phyloP scores from a whole-genome alignment of 2,113 vertebrate genomes.

The Trematomus loennbergii region DNA sequence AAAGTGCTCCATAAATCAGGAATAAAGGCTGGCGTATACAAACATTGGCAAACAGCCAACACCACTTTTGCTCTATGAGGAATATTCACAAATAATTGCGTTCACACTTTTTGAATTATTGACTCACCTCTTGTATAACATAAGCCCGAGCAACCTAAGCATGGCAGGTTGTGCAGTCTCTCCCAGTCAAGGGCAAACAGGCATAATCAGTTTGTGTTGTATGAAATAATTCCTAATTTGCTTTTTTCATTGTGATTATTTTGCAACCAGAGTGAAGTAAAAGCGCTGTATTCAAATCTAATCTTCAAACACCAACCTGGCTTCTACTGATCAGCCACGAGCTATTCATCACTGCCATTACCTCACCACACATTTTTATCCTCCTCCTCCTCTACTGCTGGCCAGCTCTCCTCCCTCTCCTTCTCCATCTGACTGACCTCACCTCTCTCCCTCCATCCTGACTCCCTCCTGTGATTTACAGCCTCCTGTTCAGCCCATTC shows the following conservation, averaged over 20 bases:
- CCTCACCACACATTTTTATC: constrained; percentile 80
- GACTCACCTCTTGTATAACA: constrained; percentile 39
- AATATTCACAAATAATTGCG: constrained; percentile 23
- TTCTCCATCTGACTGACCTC: constrained; percentile 77
- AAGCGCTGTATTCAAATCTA: constrained; percentile 86
- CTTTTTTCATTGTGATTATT: constrained; percentile 79
- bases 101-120: constrained; percentile 40
- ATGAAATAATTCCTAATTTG: constrained; percentile 82
- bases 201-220: constrained; percentile 76
- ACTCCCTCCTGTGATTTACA: constrained; percentile 77
- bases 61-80: not conserved
- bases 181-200: constrained; percentile 77
- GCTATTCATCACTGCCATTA: constrained; percentile 86
- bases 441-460: constrained; percentile 70
- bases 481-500: constrained; percentile 61
- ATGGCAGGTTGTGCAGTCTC: constrained; percentile 25
- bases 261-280: constrained; percentile 74
- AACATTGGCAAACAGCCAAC: constrained; percentile 32
- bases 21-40: not conserved
- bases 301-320: constrained; percentile 86
- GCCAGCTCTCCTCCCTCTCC: constrained; percentile 68
- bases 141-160: constrained; percentile 50
- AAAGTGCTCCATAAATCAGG: constrained; percentile 33
- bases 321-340: constrained; percentile 81
- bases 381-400: constrained; percentile 67